These are phyloP conservation scores for Caranx melampygus DNA, from an alignment of 2,113 vertebrate genomes.

Conservation along the genomic window DNA sequence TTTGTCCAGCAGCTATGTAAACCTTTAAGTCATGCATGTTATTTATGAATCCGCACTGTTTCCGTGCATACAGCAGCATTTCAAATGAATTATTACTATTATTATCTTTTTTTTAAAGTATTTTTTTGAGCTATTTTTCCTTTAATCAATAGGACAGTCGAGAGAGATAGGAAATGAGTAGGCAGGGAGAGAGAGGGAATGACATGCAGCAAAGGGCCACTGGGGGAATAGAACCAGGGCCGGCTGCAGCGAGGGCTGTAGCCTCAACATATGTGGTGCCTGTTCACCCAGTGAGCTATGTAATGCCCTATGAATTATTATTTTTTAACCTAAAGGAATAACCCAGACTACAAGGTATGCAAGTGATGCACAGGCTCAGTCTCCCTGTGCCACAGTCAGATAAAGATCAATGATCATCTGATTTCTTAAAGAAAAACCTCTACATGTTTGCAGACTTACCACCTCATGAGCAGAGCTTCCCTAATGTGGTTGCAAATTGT, in stretches of 20 bases:
- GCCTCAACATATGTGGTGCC: no score
- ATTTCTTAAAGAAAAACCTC: not conserved
- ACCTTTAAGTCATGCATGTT: conserved; percentile 12
- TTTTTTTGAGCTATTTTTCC: no score
- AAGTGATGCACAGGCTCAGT: not conserved
- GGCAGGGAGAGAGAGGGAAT: no score
- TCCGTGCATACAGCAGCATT: no score
- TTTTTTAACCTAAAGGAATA: conserved; percentile 1
- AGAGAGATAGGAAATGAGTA: no score
- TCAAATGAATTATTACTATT: no score
- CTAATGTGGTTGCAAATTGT: not conserved
- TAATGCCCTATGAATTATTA: not conserved
- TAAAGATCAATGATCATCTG: not conserved
- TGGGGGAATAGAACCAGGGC: no score
- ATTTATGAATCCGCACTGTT: conserved; percentile 37
- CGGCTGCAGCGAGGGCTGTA: no score
- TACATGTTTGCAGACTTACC: not conserved
- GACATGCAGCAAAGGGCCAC: no score
- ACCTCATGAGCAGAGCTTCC: not conserved
- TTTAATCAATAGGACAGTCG: no score
- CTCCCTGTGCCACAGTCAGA: not conserved
- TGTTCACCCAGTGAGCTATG: no score
- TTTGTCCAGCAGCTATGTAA: conserved; percentile 30
- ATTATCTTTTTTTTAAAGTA: no score
- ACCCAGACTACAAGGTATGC: not conserved